Conservation (phyloP, 2,797 vertebrate species). For the Coccyzus lansbergi region DNA sequence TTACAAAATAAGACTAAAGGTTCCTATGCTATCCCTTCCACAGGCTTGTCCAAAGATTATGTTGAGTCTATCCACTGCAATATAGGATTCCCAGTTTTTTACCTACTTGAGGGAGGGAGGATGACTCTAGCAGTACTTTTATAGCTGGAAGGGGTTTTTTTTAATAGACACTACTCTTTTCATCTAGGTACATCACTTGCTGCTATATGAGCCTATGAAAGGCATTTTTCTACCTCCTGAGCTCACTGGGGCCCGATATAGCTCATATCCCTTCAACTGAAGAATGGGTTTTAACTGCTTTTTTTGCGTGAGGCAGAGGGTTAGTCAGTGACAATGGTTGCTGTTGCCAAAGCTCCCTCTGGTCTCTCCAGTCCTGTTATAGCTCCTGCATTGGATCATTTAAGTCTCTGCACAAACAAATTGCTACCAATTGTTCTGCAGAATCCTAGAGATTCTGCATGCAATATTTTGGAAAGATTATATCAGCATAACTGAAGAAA, state of each 20-base stretch:
- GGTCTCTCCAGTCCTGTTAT: not conserved
- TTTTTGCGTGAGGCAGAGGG: not conserved
- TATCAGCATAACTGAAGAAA: conserved; percentile 25
- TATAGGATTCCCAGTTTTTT: fast-evolving
- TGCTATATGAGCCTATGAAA: not conserved
- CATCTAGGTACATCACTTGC: not conserved
- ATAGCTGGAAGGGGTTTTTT: not conserved
- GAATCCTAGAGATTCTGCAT: not conserved
- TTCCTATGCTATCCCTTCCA: not conserved
- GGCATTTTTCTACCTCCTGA: not conserved
- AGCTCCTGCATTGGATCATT: not conserved
- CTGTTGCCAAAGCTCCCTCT: not conserved
- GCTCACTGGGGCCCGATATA: not conserved
- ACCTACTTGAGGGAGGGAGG: not conserved
- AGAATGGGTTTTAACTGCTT: not conserved
- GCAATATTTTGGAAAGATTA: conserved; percentile 12
- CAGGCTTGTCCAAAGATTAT: not conserved
- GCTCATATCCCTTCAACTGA: not conserved
- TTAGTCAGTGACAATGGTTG: not conserved
- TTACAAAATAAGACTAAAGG: not conserved
- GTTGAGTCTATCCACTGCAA: not conserved
- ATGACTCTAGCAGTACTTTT: not conserved
- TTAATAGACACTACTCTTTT: not conserved
- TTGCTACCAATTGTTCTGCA: not conserved
- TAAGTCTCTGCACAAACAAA: not conserved